Conservation (phyloP, 2,888 invertebrate species). For the Willowsia nigromaculata region DNA sequence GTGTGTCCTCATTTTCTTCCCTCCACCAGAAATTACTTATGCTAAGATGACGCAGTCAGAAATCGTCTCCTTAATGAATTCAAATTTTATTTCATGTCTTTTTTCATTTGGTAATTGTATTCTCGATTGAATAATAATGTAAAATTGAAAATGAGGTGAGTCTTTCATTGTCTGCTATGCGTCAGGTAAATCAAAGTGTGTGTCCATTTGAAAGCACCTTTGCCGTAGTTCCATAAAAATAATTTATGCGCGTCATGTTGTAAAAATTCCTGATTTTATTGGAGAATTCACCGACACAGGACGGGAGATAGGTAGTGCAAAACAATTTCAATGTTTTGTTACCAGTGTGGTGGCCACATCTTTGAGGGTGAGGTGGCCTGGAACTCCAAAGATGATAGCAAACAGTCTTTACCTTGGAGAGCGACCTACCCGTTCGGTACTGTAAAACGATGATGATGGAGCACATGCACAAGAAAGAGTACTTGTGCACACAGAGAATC, state of each 20-base stretch:
- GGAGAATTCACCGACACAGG: constrained; percentile 6
- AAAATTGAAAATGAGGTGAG: background rate
- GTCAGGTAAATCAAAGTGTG: background rate
- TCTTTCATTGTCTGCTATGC: background rate
- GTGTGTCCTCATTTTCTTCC: background rate
- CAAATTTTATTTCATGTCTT: background rate
- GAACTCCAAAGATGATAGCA: constrained; percentile 55
- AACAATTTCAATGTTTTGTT: constrained; percentile 19
- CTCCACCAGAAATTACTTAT: background rate
- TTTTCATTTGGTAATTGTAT: background rate
- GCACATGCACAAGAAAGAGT: background rate
- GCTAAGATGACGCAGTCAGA: background rate
- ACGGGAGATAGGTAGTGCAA: background rate
- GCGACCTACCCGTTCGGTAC: constrained; percentile 42
- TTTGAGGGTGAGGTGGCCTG: constrained; percentile 51
- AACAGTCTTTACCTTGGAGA: constrained; percentile 43
- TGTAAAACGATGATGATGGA: background rate
- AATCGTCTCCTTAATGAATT: background rate
- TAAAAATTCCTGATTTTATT: constrained; percentile 63
- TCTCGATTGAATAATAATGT: background rate
- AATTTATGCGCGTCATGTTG: background rate
- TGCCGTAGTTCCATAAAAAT: background rate
- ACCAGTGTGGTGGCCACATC: constrained; percentile 58
- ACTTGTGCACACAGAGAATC: background rate
- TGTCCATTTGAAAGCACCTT: background rate